Conservation (phyloP, 2,888 invertebrate species). For the Anthrax anthrax region DNA sequence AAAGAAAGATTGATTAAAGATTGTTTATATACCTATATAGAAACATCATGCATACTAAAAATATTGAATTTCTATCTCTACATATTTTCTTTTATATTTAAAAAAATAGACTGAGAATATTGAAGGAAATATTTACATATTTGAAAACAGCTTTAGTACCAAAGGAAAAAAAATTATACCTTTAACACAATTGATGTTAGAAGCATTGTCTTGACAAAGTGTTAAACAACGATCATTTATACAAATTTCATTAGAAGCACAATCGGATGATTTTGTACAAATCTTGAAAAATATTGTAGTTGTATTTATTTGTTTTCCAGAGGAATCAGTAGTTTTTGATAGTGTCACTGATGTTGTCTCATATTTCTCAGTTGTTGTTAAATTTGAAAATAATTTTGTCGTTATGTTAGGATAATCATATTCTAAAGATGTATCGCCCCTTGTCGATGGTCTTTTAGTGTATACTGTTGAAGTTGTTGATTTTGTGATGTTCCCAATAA, state of each 20-base stretch:
- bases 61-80: too few species aligned
- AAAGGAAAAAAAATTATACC: slow-evolving; percentile 22
- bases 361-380: slow-evolving; percentile 11
- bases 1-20: too few species aligned
- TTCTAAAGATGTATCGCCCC: slow-evolving; percentile 31
- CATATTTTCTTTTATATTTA: too few species aligned
- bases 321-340: slow-evolving; percentile 10
- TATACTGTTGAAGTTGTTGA: slow-evolving; percentile 20
- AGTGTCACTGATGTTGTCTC: slow-evolving; percentile 8
- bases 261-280: slow-evolving; percentile 46
- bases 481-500: background rate
- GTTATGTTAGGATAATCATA: slow-evolving; percentile 18
- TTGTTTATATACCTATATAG: too few species aligned
- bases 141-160: too few species aligned
- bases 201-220: slow-evolving; percentile 17
- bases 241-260: slow-evolving; percentile 45
- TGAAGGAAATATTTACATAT: too few species aligned
- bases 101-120: too few species aligned
- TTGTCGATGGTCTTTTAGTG: slow-evolving; percentile 22
- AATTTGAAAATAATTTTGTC: slow-evolving; percentile 13
- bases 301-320: slow-evolving; percentile 9
- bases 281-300: slow-evolving; percentile 27
- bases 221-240: slow-evolving; percentile 38
- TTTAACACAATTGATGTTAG: slow-evolving; percentile 25
- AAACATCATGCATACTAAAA: too few species aligned